A percentile compares a stretch with the other conserved stretches of the same genome.
These are phyloP conservation scores for Bilobella aurantiaca DNA, from an alignment of 1,140 invertebrate species.

Conservation along the genomic window DNA sequence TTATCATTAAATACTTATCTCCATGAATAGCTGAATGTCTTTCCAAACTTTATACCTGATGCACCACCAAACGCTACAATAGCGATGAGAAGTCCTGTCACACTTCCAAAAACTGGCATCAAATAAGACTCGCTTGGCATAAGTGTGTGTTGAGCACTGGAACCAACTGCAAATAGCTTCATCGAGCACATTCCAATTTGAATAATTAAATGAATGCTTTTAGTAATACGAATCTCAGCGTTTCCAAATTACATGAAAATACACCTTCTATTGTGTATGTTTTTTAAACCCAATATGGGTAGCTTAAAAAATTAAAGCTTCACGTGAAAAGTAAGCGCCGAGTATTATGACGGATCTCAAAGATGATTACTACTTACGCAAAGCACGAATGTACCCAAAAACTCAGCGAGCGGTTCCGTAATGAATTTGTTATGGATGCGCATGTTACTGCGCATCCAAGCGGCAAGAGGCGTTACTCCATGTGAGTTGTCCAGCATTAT, in stretches of 20 bases:
- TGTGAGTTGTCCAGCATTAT: too few relatives aligned
- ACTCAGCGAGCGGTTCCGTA: not conserved
- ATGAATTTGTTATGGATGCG: slow-evolving; percentile 1
- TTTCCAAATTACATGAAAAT: too few relatives aligned
- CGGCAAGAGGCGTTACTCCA: slow-evolving; percentile 2
- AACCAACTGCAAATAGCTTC: not conserved
- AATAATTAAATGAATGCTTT: too few relatives aligned
- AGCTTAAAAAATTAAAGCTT: not conserved
- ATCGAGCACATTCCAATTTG: not conserved
- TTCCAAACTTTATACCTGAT: not conserved
- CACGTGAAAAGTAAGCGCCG: too few relatives aligned
- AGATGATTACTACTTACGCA: too few relatives aligned
- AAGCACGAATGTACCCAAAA: not conserved
- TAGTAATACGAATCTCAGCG: too few relatives aligned
- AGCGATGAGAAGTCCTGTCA: not conserved
- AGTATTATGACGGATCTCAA: too few relatives aligned
- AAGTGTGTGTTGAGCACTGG: not conserved
- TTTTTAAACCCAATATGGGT: too few relatives aligned
- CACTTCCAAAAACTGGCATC: not conserved
- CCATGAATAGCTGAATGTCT: too few relatives aligned
- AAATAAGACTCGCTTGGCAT: not conserved
- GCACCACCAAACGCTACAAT: slow-evolving; percentile 1
- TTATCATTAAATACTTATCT: too few relatives aligned
- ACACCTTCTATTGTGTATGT: too few relatives aligned
- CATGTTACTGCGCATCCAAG: not conserved